Base-by-base conservation (phyloP, 2,113 vertebrate genomes). In the Sarotherodon lohbergeri region DNA sequence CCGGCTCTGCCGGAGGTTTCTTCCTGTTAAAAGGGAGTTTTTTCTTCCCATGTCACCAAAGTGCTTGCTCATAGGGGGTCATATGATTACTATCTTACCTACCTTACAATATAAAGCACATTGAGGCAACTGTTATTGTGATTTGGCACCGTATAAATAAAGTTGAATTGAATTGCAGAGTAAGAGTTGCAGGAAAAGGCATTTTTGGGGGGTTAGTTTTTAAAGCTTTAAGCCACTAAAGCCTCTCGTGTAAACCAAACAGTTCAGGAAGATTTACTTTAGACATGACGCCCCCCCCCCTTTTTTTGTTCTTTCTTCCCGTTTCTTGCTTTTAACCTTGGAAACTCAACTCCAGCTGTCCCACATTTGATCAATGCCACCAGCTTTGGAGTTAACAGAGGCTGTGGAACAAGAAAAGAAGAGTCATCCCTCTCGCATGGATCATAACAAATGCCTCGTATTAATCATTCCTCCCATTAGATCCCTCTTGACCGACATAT, bases 391-490 rank as follows among this genome's bases (percentile, higher is more conserved):
- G 85, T 83, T 24, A 50, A 88, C 83, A 54, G 66, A 86, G 83
- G 84, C 61, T 16, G 13, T 81, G 90, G 90, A 91, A 90, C 82
- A 78, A 86, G 88, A 91, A 89, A 79, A 92, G 43, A 89, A 39
- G 82, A 93, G 87, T 86, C 90, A 84, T 66, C 36, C 80, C 29
- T 90, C 88, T 91, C 87, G 82, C 27, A 3, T 71, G 87, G 87
- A 86, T 90, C 89, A 87, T 83, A 83, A 90, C 91, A 90, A 93
- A 83, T 39, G 19, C 80, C 63, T 85, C 13, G 16, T 46, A 86
- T 87, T 90, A 87, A 86, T 90, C 89, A 87, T 85, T 46, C 56
- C 76, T 89, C 76, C 92, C 85, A 86, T 91, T 90, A 93, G 81
- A 90, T 94, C 90, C 89, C 29, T 83, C 24, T 87, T 86, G 83